phyloP scores from a whole-genome alignment of 2,888 invertebrate genomes.

The Anodontia alba region DNA sequence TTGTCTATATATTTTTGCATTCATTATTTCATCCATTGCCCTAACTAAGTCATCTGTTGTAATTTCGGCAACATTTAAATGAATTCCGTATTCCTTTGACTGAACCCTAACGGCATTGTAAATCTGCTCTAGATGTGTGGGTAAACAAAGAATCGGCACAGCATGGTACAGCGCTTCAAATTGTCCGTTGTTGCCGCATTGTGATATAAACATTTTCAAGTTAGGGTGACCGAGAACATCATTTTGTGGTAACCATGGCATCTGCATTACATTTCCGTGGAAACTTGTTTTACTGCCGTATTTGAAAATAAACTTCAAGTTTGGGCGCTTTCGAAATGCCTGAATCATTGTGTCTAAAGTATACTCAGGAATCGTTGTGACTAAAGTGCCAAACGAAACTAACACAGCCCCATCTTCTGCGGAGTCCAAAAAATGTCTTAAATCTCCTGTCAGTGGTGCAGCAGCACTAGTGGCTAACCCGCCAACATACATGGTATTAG shows the following conservation, averaged over 20 bases:
- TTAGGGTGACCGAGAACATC: conserved; percentile 67
- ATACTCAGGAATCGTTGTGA: conserved; percentile 38
- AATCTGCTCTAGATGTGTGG: conserved; percentile 63
- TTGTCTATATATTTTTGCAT: background rate
- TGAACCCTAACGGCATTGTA: conserved; percentile 60
- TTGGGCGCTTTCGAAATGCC: conserved; percentile 48
- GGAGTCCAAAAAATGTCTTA: conserved; percentile 50
- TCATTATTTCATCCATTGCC: background rate
- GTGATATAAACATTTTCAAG: conserved; percentile 68
- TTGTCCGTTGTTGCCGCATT: conserved; percentile 71
- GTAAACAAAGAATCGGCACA: conserved; percentile 70
- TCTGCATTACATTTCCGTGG: conserved; percentile 32
- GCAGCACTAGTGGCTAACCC: conserved; percentile 50
- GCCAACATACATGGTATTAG: conserved; percentile 59
- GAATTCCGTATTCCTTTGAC: conserved; percentile 60
- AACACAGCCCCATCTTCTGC: conserved; percentile 64
- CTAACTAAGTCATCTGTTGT: background rate
- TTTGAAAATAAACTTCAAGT: conserved; percentile 41
- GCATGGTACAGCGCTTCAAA: conserved; percentile 34
- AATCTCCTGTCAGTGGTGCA: conserved; percentile 50
- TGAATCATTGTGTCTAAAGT: conserved; percentile 39
- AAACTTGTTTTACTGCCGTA: conserved; percentile 18
- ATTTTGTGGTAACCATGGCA: conserved; percentile 70
- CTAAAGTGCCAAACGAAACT: conserved; percentile 65
- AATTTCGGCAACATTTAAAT: conserved; percentile 48